Evolutionary conservation across 92 coral and sea anemone genomes (phyloP), one percentile per base, ranked within the genome.

Genomic region (Zoanthus sansibaricus): DNA sequence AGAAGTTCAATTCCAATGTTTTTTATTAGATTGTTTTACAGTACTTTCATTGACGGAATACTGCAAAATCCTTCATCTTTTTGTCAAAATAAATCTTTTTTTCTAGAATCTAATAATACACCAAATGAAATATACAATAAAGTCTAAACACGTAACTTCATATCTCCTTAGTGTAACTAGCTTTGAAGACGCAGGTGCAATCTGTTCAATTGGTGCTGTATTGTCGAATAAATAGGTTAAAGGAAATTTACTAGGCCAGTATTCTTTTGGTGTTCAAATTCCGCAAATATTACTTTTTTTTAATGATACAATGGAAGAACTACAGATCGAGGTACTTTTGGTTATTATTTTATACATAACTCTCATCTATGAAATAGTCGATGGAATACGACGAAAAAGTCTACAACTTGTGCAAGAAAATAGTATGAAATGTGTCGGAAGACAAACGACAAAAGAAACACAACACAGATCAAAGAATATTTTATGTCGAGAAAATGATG

Each of bases 341-440:
- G 91, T 92, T 10, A 77, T 89, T 31, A 74, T 92, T 17, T 74
- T 92, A 66, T 92, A 92, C 59, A 83, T 92, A 10, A 91, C 93
- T 52, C 78, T 92, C 52, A 12, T 92, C 31, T 92, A 92, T 75
- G 95, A 92, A 84, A 83, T 92, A 68, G 37, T 92, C 45, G 80
- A 18, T 45, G 88, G 82, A 44, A 69, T 91, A 61, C 44, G 77
- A 51, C 84, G 86, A 77, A 56, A 59, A 87, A 90, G 75, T 44
- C 76, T 69, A 33, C 82, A 68, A 75, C 79, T 66, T 44, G 79
- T 71, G 69, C 83, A 82, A 49, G 89, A 79, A 48, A 42, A 31
- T 42, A 11, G 59, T 37, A 46, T 37, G 54, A 71, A 33, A 37
- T 59, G 32, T 6, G 30, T 68, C 46, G 83, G 83, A 42, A 78